Percentiles rank a stretch among this genome's conserved stretches.
Conservation (phyloP, 2,888 invertebrate genomes). For the Leucophora obtusa region DNA sequence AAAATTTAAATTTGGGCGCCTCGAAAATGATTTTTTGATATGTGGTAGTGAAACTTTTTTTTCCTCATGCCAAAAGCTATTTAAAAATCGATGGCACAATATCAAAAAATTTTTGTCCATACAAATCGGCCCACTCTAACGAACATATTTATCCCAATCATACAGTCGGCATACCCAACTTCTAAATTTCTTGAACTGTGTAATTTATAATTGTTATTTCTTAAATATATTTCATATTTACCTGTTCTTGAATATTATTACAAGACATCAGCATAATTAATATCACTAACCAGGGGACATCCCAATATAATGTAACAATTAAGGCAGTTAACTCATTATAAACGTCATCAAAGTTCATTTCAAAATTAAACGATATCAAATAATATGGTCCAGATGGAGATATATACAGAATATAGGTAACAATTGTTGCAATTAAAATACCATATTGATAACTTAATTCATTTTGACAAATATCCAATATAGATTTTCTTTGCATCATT, state of each 20-base stretch:
- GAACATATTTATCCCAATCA: too few relatives aligned
- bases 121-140: too few relatives aligned
- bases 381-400: conserved; percentile 68
- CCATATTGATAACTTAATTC: conserved; percentile 68
- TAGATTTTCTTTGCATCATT: conserved; percentile 64
- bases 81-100: too few relatives aligned
- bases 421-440: conserved; percentile 64
- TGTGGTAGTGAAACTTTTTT: too few relatives aligned
- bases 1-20: too few relatives aligned
- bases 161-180: too few relatives aligned
- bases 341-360: neutral
- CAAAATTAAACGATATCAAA: conserved; percentile 66
- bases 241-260: conserved; percentile 67
- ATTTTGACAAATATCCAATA: conserved; percentile 67
- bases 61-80: too few relatives aligned
- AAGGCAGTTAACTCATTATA: neutral
- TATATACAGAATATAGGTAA: conserved; percentile 63
- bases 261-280: conserved; percentile 61
- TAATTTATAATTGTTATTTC: too few relatives aligned
- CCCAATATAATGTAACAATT: conserved; percentile 59
- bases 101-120: too few relatives aligned
- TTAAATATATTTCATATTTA: conserved; percentile 52
- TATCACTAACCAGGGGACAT: conserved; percentile 58
- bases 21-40: too few relatives aligned
- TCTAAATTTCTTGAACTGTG: too few relatives aligned